These are phyloP conservation scores for Athripsodes cinereus DNA, from an alignment of 2,888 invertebrate genomes.

Conservation along the genomic window DNA sequence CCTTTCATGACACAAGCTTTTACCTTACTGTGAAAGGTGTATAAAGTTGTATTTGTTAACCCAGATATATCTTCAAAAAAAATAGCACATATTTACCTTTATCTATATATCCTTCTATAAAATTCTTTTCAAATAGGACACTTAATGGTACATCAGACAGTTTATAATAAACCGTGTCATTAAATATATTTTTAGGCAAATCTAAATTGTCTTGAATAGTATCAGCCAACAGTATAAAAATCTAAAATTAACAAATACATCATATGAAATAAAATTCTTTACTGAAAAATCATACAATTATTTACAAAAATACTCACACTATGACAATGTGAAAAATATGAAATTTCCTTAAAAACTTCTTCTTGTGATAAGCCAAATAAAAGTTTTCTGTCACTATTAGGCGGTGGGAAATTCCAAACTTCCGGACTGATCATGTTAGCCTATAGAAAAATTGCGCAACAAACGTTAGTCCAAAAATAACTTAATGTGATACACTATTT, in stretches of 20 bases:
- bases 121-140: conserved; percentile 43
- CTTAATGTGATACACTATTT: no score
- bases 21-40: no score
- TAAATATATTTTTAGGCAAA: conserved; percentile 36
- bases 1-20: no score
- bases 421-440: conserved; percentile 51
- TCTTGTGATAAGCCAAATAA: conserved; percentile 5
- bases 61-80: no score
- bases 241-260: conserved; percentile 34
- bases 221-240: conserved; percentile 50
- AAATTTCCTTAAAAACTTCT: conserved; percentile 29
- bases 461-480: not conserved
- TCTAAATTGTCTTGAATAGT: conserved; percentile 36
- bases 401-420: conserved; percentile 48
- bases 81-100: conserved; percentile 44
- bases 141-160: conserved; percentile 38
- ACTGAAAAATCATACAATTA: conserved; percentile 14
- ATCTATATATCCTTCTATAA: conserved; percentile 51
- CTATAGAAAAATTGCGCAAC: conserved; percentile 16
- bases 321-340: conserved; percentile 46
- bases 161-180: conserved; percentile 52
- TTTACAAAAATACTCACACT: conserved; percentile 39
- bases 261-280: conserved; percentile 28
- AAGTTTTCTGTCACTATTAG: conserved; percentile 28
- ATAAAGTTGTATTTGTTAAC: no score